These are phyloP conservation scores for Zaprionus kolodkinae DNA, from an alignment of 1,140 invertebrate species.

Conservation along the genomic window DNA sequence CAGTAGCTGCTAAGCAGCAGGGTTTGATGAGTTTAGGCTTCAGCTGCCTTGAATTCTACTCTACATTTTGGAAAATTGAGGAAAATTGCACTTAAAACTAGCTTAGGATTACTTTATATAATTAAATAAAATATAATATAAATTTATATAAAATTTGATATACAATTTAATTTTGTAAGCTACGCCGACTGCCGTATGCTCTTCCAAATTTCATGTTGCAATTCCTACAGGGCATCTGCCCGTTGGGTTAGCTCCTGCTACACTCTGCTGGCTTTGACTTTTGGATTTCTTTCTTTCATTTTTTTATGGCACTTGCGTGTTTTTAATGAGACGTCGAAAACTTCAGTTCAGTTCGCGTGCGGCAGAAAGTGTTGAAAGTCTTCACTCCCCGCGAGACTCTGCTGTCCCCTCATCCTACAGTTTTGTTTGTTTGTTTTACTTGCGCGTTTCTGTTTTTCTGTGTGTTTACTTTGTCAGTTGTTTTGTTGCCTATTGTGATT, in stretches of 20 bases:
- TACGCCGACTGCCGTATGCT: background rate
- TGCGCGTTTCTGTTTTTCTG: background rate
- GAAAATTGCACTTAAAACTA: too few species aligned
- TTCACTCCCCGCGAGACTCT: background rate
- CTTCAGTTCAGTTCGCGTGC: conserved; percentile 59
- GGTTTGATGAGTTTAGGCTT: background rate
- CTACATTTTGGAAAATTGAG: too few species aligned
- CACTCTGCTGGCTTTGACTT: conserved; percentile 16
- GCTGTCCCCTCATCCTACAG: conserved; percentile 18
- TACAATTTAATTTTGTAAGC: too few species aligned
- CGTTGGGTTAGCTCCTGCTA: background rate
- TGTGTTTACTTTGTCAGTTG: conserved; percentile 10
- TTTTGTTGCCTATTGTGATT: conserved; percentile 21
- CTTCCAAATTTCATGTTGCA: background rate
- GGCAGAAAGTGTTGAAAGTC: conserved; percentile 71
- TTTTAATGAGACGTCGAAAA: conserved; percentile 62
- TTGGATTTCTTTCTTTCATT: conserved; percentile 32
- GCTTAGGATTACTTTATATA: too few species aligned
- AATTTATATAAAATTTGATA: too few species aligned
- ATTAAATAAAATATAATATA: too few species aligned
- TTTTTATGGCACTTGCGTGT: conserved; percentile 53
- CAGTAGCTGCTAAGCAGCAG: background rate
- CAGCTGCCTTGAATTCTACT: too few species aligned
- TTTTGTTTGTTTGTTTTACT: conserved; percentile 16
- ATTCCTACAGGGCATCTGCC: background rate